These are phyloP conservation scores for Euura saliciscinereae DNA, from an alignment of 1,140 invertebrate genomes.

Conservation along the genomic window DNA sequence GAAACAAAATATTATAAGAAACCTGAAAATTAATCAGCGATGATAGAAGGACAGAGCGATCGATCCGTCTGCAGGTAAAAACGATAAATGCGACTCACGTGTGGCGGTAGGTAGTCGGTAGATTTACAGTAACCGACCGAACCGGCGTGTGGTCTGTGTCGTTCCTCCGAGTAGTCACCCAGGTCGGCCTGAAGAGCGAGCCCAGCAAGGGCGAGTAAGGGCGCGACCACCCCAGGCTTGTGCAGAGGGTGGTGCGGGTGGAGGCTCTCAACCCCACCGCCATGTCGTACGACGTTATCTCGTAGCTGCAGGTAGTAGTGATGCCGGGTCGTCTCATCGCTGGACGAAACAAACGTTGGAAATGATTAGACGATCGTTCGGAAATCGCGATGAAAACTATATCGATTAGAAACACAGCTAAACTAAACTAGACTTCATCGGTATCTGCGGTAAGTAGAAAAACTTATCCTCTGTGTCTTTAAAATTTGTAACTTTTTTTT, in stretches of 20 bases:
- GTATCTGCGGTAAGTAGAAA: too few relatives aligned
- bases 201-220: constrained; percentile 79
- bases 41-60: too few relatives aligned
- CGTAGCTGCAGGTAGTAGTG: constrained; percentile 94
- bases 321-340: constrained; percentile 87
- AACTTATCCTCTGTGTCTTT: too few relatives aligned
- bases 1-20: too few relatives aligned
- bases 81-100: constrained; percentile 50
- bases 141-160: constrained; percentile 67
- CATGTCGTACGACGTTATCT: constrained; percentile 81
- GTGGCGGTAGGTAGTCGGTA: constrained; percentile 72
- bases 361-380: background rate
- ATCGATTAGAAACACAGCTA: too few relatives aligned
- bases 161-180: constrained; percentile 72
- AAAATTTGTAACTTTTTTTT: too few relatives aligned
- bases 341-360: constrained; percentile 45
- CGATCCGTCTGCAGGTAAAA: too few relatives aligned
- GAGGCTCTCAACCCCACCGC: constrained; percentile 63
- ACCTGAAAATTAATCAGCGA: too few relatives aligned
- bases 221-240: constrained; percentile 60
- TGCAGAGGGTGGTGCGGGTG: constrained; percentile 67
- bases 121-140: constrained; percentile 79
- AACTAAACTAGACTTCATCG: too few relatives aligned
- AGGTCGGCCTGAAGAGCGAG: constrained; percentile 90
- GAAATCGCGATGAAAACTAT: too few relatives aligned